These are phyloP conservation scores for Galeruca laticollis DNA, from an alignment of 2,888 invertebrate genomes.

Conservation along the genomic window DNA sequence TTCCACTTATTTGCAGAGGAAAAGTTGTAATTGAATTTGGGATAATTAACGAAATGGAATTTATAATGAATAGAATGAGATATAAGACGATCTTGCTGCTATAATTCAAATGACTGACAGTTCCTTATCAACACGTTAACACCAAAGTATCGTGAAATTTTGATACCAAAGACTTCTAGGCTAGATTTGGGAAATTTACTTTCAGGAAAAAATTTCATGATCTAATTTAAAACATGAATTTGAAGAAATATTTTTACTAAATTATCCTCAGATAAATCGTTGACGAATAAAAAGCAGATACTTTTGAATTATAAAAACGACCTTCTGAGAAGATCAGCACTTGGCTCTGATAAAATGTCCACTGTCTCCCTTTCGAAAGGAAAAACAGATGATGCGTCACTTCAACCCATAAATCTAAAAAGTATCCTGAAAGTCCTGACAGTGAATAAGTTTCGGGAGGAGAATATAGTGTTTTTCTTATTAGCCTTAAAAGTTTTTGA, in stretches of 20 bases:
- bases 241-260: too few relatives aligned
- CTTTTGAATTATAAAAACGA: constrained; percentile 13
- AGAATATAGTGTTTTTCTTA: constrained; percentile 27
- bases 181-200: too few relatives aligned
- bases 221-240: too few relatives aligned
- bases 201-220: too few relatives aligned
- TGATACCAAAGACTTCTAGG: too few relatives aligned
- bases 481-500: constrained; percentile 20
- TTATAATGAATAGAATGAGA: not conserved
- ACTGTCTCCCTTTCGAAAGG: constrained; percentile 11
- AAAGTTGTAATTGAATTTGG: constrained; percentile 1
- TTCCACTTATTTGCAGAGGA: not conserved
- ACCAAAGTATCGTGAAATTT: too few relatives aligned
- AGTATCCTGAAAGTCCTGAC: constrained; percentile 38
- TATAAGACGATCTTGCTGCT: too few relatives aligned
- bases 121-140: too few relatives aligned
- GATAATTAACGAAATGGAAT: not conserved
- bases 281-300: not conserved
- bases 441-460: constrained; percentile 39
- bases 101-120: too few relatives aligned
- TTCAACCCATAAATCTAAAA: constrained; percentile 44
- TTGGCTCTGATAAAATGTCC: constrained; percentile 12
- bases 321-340: constrained; percentile 4
- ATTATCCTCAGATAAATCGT: not conserved
- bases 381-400: constrained; percentile 41